Base-by-base conservation (phyloP, 2,797 vertebrate genomes). In the Remorina albescens region DNA sequence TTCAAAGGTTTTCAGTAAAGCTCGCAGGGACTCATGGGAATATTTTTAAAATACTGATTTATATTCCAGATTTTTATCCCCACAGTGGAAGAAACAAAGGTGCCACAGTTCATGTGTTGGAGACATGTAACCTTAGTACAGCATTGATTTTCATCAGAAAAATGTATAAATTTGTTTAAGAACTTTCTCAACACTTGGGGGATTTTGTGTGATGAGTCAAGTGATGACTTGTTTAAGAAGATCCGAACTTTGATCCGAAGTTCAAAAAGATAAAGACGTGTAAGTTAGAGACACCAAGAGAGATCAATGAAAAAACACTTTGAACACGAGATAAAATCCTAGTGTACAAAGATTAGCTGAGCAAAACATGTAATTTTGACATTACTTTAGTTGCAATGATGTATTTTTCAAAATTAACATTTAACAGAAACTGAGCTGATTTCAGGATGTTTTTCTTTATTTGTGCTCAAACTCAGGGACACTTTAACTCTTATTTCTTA, bases 231-330 rank as follows among this genome's bases (percentile, higher is more conserved):
- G 49, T 81, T 73, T 11, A 13, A 28, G 6, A 12, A 32, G 0
- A 0, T 6, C 26, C 36, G 39, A 78, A 59, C 84, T 85, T 84
- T 84, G 71, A 58, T 3, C 32, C 19, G 3, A 2, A 57, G 55
- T 16, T 36, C 13, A 16, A 4, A 39, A 4, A 64, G 16, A 59
- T 7, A 62, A 30, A 67, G 57, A 84, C 2, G 28, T 76, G 78
- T 54, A 55, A 60, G 21, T 41, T 13, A 19, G 12, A n/a, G n/a
- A n/a, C n/a, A n/a, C n/a, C n/a, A n/a, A n/a, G n/a, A n/a, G n/a
- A 67, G 55, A 82, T 87, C 71, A 80, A 82, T 82, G 82, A 32
- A 62, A 25, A 39, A 39, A 25, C 12, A 21, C 19, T 19, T 19
- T 18, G 6, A 19, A 51, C 32, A 32, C 16, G 1, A 9, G 10